A percentile compares a stretch with the other conserved stretches of the same genome.
These are phyloP conservation scores for Hassar affinis DNA, from an alignment of 2,113 vertebrate species.

Conservation along the genomic window DNA sequence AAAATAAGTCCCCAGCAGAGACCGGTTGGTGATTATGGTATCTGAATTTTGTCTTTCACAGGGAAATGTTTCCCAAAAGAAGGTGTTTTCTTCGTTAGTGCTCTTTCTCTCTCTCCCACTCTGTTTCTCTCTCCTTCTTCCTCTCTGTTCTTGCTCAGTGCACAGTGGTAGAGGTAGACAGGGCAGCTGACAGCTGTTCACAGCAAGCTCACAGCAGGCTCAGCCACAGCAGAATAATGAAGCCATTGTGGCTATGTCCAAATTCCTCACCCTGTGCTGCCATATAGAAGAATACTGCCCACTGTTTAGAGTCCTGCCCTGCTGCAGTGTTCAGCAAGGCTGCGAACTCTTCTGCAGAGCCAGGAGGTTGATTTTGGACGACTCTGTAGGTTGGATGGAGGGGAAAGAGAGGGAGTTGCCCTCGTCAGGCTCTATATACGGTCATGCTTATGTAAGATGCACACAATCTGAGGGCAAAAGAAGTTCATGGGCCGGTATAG, in stretches of 20 bases:
- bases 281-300: slow-evolving; percentile 49
- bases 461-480: slow-evolving; percentile 30
- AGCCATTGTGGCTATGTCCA: slow-evolving; percentile 55
- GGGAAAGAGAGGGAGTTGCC: slow-evolving; percentile 45
- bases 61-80: slow-evolving; percentile 28
- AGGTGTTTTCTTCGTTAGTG: background rate
- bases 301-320: slow-evolving; percentile 48
- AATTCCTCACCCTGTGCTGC: slow-evolving; percentile 47
- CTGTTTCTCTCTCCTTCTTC: background rate
- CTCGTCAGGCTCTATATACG: slow-evolving; percentile 43
- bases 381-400: slow-evolving; percentile 38
- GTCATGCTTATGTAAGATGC: slow-evolving; percentile 30
- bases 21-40: slow-evolving; percentile 11
- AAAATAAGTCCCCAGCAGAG: background rate
- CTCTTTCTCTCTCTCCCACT: background rate
- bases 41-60: slow-evolving; percentile 20
- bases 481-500: background rate
- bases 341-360: slow-evolving; percentile 30
- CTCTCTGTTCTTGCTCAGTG: background rate
- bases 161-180: slow-evolving; percentile 28
- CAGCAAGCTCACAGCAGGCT: slow-evolving; percentile 44
- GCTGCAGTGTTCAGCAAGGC: slow-evolving; percentile 37
- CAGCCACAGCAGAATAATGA: slow-evolving; percentile 55
- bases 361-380: slow-evolving; percentile 46
- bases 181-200: slow-evolving; percentile 51